phyloP scores from a whole-genome alignment of 1,140 invertebrate species.

The Frieseomelitta varia region DNA sequence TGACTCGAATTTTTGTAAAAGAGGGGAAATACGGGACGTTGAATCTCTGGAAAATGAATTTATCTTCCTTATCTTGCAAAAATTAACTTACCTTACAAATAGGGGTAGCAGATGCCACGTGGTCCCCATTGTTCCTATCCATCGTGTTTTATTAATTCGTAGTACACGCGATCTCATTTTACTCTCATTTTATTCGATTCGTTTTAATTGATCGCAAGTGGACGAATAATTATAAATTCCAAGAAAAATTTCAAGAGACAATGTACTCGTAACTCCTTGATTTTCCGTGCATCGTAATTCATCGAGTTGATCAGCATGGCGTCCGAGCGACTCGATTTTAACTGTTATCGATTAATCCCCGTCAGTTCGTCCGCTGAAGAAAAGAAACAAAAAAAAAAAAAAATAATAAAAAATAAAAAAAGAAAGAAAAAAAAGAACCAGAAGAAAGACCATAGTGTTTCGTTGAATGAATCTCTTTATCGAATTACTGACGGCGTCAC shows the following conservation, averaged over 20 bases:
- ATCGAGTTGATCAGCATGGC: neutral
- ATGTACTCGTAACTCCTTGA: fast-evolving
- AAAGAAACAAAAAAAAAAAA: too few relatives aligned
- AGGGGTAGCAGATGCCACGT: neutral
- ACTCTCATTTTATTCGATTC: too few relatives aligned
- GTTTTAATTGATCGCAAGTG: too few relatives aligned
- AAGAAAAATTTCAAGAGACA: neutral
- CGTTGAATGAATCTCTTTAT: neutral
- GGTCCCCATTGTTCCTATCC: neutral
- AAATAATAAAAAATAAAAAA: too few relatives aligned
- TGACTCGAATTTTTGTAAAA: neutral
- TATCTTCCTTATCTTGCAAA: too few relatives aligned
- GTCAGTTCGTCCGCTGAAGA: neutral
- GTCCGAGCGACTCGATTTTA: neutral
- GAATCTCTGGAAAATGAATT: too few relatives aligned
- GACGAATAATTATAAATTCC: too few relatives aligned
- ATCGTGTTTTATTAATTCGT: neutral
- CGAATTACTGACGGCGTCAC: neutral
- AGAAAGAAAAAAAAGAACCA: neutral
- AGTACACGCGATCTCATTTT: too few relatives aligned
- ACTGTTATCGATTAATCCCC: neutral
- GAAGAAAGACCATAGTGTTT: neutral
- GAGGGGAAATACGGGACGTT: neutral
- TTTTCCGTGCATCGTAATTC: neutral
- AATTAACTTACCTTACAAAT: neutral